Evolutionary conservation across 2,113 vertebrate species (phyloP), one percentile per base, ranked within the genome.

Genomic region (Piprites chloris): DNA sequence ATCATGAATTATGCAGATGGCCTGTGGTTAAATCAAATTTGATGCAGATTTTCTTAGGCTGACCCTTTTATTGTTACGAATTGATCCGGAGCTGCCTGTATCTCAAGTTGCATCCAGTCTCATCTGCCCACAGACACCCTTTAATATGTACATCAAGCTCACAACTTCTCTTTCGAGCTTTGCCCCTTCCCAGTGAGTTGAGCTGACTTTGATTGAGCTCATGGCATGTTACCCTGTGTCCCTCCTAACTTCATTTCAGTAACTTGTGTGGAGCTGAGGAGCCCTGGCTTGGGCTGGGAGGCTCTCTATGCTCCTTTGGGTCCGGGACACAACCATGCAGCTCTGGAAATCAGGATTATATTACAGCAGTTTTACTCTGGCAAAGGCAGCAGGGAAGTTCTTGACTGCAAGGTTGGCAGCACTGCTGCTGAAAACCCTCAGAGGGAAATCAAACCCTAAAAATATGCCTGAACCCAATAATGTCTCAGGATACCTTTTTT

Each of bases 191-290:
- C 50, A 32, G 39, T 26, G 24, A 41, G 61, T 27, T 63, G 62
- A 46, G 28, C 41, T 59, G 49, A 15, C 37, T 66, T 73, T 30
- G 47, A 63, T 39, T 8, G 20, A 74, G 35, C 69, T 39, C 39
- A 68, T 52, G 49, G 14, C 9, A 11, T 6, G 0, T 84, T 50
- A 27, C 7, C 16, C 55, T 0, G 0, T 32, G 22, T 55, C 24
- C 46, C 14, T 82, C 4, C 2, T 50, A 23, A 6, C 37, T 46
- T 52, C 27, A 27, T 85, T 63, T 50, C 23, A 4, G 1, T 53
- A 24, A 46, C 5, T 2, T 8, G 4, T 26, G 13, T 55, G 55
- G 74, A 65, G n/a, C 59, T 87, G 50, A 39, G 52, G 32, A 80
- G 52, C 46, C 30, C 35, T 68, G 59, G 9, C 37, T 67, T 59